Percentiles rank a stretch among this genome's conserved stretches.
These are phyloP conservation scores for Arge pagana DNA, from an alignment of 2,888 invertebrate species.

Conservation along the genomic window DNA sequence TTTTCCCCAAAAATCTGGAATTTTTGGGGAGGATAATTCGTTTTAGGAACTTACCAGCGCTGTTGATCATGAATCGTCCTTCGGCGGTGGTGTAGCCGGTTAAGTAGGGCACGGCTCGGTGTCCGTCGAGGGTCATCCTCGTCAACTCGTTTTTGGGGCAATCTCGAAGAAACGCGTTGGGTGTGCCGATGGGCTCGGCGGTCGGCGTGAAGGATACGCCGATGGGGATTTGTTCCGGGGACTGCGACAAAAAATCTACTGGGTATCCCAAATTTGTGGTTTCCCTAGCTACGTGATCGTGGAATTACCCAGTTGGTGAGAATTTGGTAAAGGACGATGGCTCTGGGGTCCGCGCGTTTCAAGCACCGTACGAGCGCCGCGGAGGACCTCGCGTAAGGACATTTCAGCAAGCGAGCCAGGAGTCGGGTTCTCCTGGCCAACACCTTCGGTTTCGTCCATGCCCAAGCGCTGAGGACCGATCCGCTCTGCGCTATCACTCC, in stretches of 20 bases:
- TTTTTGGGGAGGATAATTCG: too few relatives aligned
- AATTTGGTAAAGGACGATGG: constrained; percentile 12
- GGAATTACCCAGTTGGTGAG: constrained; percentile 2
- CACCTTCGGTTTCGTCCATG: constrained; percentile 14
- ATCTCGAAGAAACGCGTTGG: constrained; percentile 1
- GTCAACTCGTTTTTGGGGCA: constrained; percentile 8
- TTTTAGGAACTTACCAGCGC: constrained; percentile 1
- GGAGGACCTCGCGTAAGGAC: not conserved
- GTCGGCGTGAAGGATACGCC: constrained; percentile 21
- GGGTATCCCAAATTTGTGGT: too few relatives aligned
- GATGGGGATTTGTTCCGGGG: constrained; percentile 17
- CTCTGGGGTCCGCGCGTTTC: constrained; percentile 1
- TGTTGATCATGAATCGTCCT: constrained; percentile 11
- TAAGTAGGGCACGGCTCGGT: constrained; percentile 2
- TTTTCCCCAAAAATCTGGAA: too few relatives aligned
- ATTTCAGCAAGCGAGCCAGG: constrained; percentile 4
- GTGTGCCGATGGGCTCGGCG: constrained; percentile 1
- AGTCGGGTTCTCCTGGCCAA: constrained; percentile 6
- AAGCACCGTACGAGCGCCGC: constrained; percentile 12
- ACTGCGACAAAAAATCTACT: not conserved
- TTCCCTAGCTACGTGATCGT: too few relatives aligned
- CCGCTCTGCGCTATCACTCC: constrained; percentile 23
- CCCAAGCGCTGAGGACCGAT: constrained; percentile 16
- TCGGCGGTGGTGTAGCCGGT: constrained; percentile 18
- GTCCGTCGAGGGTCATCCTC: not conserved